These are phyloP conservation scores for Ancistrus triradiatus DNA, from an alignment of 2,113 vertebrate species.

Conservation along the genomic window DNA sequence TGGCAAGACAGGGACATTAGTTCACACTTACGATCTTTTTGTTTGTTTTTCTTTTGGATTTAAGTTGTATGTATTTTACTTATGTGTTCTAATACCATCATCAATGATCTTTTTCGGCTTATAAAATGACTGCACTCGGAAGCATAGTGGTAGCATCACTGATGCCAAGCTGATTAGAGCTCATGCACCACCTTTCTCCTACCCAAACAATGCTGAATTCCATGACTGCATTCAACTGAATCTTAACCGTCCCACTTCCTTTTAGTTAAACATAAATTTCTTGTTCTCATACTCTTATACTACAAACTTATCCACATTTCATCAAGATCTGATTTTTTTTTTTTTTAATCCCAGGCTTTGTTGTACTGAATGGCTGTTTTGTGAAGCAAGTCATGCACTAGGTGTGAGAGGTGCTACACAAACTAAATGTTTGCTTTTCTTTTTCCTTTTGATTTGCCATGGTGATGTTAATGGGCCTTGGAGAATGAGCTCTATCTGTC, in stretches of 20 bases:
- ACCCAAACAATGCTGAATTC: slow-evolving; percentile 7
- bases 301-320: not conserved
- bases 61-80: too few relatives aligned
- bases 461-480: slow-evolving; percentile 37
- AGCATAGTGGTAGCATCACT: slow-evolving; percentile 23
- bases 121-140: not conserved
- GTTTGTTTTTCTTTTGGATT: too few relatives aligned
- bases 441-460: slow-evolving; percentile 20
- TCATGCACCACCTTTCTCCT: slow-evolving; percentile 7
- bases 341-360: too few relatives aligned
- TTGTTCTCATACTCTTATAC: not conserved
- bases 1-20: too few relatives aligned
- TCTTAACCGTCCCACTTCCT: slow-evolving; percentile 3
- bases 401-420: slow-evolving; percentile 13
- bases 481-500: slow-evolving; percentile 34
- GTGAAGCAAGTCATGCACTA: slow-evolving; percentile 8
- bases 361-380: not conserved
- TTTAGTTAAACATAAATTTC: not conserved
- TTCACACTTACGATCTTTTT: too few relatives aligned
- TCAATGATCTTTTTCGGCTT: slow-evolving; percentile 15
- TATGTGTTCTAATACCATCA: too few relatives aligned
- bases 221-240: not conserved
- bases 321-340: not conserved
- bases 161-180: slow-evolving; percentile 14
- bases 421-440: slow-evolving; percentile 13